Evolutionary conservation across 2,797 vertebrate species (phyloP), one percentile per base, ranked within the genome.

Genomic region (Chrysolophus pictus): DNA sequence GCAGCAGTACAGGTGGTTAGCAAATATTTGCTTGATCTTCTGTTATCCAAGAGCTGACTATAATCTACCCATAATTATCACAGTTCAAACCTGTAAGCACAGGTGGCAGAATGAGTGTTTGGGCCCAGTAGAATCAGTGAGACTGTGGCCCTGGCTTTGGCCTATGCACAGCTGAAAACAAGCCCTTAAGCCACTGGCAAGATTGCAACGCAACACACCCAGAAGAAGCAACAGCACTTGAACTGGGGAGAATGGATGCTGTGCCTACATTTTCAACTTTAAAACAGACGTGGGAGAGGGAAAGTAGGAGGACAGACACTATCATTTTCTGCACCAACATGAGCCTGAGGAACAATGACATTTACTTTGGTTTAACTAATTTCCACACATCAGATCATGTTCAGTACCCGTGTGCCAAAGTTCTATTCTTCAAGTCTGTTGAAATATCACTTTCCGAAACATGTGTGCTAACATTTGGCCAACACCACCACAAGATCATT

Each of bases 401-500:
- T 95, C 33, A 0, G 77, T 77, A 76, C 91, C 67, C 74, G 0
- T 93, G 81, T 88, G 89, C 91, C 93, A 94, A 89, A 97, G 93
- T 95, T 89, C 94, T 97, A 94, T 94, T 96, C 94, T 95, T 96
- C 94, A 95, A 96, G 94, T 68, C 92, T 95, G 96, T 94, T 96
- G 97, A 97, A 97, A 97, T 94, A 96, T 93, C 91, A 72, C 95
- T 97, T 95, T 96, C 93, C 11, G 3, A 96, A 97, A 96, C 92
- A 97, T 94, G 94, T 97, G 96, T 94, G 94, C 90, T 97, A 97
- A 96, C 96, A 97, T 97, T 97, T 97, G 96, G 95, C 94, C 94
- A 96, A 95, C 95, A 96, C 90, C 89, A 95, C 95, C 93, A 93
- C 95, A 96, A 96, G 91, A 96, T 94, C 92, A 93, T 97, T 97